Evolutionary conservation across 2,113 vertebrate species (phyloP).

Genomic region (Centropus unirufus): DNA sequence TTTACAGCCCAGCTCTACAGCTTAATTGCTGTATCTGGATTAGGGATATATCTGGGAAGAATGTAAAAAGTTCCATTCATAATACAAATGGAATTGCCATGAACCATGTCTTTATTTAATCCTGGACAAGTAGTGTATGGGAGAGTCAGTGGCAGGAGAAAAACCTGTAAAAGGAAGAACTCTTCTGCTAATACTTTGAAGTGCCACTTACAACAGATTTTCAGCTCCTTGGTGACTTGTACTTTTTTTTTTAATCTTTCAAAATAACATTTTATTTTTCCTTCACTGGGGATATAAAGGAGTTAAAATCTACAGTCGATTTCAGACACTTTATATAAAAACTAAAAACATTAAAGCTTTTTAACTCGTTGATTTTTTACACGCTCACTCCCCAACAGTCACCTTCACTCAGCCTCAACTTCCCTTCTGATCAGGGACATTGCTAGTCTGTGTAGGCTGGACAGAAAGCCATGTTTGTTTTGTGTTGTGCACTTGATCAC

Average conservation of each 20-base stretch:
- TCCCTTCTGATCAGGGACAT: fast-evolving
- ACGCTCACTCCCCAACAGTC: not conserved
- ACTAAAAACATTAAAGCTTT: not conserved
- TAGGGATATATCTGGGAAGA: not conserved
- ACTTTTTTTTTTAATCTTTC: not conserved
- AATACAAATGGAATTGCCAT: not conserved
- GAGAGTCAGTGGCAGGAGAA: not conserved
- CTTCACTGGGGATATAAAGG: not conserved
- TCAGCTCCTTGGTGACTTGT: not conserved
- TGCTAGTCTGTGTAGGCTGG: not conserved
- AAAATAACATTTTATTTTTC: not conserved
- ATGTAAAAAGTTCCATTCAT: not conserved
- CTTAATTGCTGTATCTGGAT: not conserved
- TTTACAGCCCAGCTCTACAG: not conserved
- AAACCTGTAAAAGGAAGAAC: not conserved
- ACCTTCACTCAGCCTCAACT: not conserved
- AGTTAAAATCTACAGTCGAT: not conserved
- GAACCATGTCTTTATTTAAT: not conserved
- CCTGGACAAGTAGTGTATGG: too few species aligned
- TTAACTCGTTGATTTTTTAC: not conserved
- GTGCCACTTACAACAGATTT: not conserved
- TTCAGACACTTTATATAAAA: not conserved
- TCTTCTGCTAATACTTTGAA: not conserved
- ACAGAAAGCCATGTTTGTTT: not conserved
- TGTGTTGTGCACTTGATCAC: not conserved